A percentile compares a stretch with the other conserved stretches of the same genome.
Conservation (phyloP, 2,888 invertebrate species). For the Myopa tessellatipennis region DNA sequence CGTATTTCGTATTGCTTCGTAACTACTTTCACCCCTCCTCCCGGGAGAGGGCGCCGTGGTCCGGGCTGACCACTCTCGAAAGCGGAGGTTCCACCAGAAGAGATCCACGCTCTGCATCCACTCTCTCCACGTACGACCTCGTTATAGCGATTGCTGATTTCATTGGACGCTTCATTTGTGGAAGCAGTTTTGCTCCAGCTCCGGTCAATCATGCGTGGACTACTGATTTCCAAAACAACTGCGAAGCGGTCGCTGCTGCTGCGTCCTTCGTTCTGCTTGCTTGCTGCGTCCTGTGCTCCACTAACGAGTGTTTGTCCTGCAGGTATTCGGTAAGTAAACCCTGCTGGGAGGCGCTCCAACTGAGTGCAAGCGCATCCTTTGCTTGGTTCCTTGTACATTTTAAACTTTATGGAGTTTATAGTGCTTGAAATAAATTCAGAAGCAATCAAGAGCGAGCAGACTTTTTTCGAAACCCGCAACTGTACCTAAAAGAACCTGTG, state of each 20-base stretch:
- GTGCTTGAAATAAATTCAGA: too few species aligned
- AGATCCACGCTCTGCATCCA: not conserved
- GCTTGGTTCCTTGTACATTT: too few species aligned
- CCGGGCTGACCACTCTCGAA: not conserved
- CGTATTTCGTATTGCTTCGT: not conserved
- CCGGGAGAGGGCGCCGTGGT: too few species aligned
- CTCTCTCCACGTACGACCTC: not conserved
- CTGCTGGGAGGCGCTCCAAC: not conserved
- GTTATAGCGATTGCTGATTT: not conserved
- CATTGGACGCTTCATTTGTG: not conserved
- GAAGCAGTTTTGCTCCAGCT: not conserved
- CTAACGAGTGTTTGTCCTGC: constrained; percentile 29
- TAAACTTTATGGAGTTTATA: too few species aligned
- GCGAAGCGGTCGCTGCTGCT: not conserved
- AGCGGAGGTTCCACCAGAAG: not conserved
- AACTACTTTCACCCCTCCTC: not conserved
- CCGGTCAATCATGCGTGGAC: constrained; percentile 4
- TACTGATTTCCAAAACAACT: constrained; percentile 9
- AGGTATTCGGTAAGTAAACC: constrained; percentile 1
- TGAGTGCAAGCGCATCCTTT: not conserved
- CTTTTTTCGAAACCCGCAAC: too few species aligned
- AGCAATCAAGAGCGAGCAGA: too few species aligned
- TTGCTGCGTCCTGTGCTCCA: not conserved
- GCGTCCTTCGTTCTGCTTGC: not conserved
- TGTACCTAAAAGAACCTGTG: too few species aligned